phyloP scores from a whole-genome alignment of 2,797 vertebrate genomes.

The Phaenicophaeus curvirostris region DNA sequence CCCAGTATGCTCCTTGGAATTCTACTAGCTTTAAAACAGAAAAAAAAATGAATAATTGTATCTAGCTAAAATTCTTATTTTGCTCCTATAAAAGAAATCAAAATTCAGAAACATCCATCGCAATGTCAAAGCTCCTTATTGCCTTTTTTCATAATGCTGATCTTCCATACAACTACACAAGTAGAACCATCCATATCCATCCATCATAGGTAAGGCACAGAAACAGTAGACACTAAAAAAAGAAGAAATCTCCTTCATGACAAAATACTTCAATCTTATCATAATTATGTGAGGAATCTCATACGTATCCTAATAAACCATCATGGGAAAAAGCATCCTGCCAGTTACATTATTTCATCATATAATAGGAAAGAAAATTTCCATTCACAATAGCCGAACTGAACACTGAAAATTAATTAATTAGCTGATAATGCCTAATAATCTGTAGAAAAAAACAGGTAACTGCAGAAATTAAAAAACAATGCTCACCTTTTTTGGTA shows the following conservation, averaged over 20 bases:
- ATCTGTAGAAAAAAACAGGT: not conserved
- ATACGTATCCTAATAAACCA: not conserved
- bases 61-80: not conserved
- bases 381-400: not conserved
- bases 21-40: not conserved
- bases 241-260: not conserved
- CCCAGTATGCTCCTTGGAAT: not conserved
- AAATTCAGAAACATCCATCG: not conserved
- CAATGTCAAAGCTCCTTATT: not conserved
- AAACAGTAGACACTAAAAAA: not conserved
- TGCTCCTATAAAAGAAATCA: not conserved
- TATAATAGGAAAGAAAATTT: not conserved
- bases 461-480: not conserved
- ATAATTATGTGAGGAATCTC: not conserved
- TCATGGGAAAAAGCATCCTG: not conserved
- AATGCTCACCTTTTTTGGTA: not conserved
- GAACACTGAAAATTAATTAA: not conserved
- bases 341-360: not conserved
- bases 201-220: not conserved
- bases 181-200: not conserved
- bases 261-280: not conserved
- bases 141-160: not conserved
- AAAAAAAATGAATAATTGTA: not conserved
- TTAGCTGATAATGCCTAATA: not conserved
- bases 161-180: not conserved